Conservation (phyloP, 2,113 vertebrate species). For the Barbus barbus region DNA sequence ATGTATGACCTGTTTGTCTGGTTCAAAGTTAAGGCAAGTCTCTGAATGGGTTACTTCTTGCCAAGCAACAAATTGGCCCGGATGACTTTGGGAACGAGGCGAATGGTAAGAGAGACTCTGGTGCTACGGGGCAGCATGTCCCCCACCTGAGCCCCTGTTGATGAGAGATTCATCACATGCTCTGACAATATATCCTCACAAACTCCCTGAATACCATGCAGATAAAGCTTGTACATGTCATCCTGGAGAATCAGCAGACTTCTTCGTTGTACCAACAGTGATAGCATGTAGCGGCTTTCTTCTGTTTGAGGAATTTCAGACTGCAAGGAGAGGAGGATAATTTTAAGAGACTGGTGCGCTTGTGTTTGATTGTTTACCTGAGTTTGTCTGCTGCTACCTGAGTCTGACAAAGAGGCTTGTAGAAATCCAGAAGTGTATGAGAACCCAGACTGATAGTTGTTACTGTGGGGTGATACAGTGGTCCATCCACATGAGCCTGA, state of each 20-base stretch:
- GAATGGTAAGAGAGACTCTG: conserved; percentile 85
- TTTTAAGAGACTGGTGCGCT: background rate
- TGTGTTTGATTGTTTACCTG: no score
- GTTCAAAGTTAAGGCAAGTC: conserved; percentile 20
- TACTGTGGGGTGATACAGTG: conserved; percentile 87
- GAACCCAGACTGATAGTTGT: conserved; percentile 90
- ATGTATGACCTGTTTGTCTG: background rate
- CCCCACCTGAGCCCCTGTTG: conserved; percentile 59
- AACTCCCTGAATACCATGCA: conserved; percentile 79
- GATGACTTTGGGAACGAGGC: conserved; percentile 85
- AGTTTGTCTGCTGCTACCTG: conserved; percentile 45
- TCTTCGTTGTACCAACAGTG: conserved; percentile 78
- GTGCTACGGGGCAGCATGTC: conserved; percentile 75
- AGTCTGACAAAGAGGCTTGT: conserved; percentile 69
- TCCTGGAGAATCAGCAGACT: conserved; percentile 85
- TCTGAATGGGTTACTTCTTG: conserved; percentile 61
- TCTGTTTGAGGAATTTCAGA: conserved; percentile 64
- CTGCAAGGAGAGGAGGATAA: conserved; percentile 32
- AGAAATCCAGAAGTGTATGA: conserved; percentile 86
- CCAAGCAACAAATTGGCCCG: conserved; percentile 76
- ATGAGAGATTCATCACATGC: conserved; percentile 71
- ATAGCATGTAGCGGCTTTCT: conserved; percentile 76
- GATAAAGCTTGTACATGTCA: conserved; percentile 78
- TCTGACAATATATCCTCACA: conserved; percentile 70
- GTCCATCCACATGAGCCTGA: conserved; percentile 89